These are phyloP conservation scores for Leptinotarsa defecta DNA, from an alignment of 1,140 invertebrate species.

Conservation along the genomic window DNA sequence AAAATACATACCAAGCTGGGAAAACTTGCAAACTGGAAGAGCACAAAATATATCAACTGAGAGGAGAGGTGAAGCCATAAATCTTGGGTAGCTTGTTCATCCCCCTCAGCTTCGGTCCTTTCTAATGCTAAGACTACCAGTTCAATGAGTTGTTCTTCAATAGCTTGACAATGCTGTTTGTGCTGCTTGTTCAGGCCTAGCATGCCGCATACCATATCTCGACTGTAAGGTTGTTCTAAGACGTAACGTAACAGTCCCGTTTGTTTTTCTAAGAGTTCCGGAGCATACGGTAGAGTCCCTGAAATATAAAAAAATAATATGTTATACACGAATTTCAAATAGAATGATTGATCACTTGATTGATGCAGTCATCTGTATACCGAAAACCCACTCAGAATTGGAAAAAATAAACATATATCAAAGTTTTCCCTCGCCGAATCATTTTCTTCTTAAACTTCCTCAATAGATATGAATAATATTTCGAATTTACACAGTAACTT, in stretches of 20 bases:
- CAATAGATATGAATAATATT: no score
- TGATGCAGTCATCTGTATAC: no score
- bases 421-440: no score
- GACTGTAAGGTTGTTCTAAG: conserved; percentile 91
- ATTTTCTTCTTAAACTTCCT: no score
- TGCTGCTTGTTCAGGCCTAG: conserved; percentile 90
- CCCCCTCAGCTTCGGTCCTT: conserved; percentile 77
- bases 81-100: conserved; percentile 76
- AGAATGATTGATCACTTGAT: no score
- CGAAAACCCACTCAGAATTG: no score
- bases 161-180: conserved; percentile 84
- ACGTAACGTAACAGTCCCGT: conserved; percentile 87
- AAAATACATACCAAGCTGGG: conserved; percentile 72
- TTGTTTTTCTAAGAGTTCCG: conserved; percentile 88
- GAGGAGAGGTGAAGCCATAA: conserved; percentile 93
- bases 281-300: conserved; percentile 86
- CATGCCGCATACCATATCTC: conserved; percentile 96
- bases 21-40: conserved; percentile 93
- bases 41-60: conserved; percentile 93
- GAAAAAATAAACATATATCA: no score
- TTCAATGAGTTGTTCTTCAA: conserved; percentile 94
- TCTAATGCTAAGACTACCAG: conserved; percentile 92
- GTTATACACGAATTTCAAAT: no score
- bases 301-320: neutral
- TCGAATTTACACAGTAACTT: no score